phyloP scores from a whole-genome alignment of 2,113 vertebrate genomes.

The Oxyura jamaicensis region DNA sequence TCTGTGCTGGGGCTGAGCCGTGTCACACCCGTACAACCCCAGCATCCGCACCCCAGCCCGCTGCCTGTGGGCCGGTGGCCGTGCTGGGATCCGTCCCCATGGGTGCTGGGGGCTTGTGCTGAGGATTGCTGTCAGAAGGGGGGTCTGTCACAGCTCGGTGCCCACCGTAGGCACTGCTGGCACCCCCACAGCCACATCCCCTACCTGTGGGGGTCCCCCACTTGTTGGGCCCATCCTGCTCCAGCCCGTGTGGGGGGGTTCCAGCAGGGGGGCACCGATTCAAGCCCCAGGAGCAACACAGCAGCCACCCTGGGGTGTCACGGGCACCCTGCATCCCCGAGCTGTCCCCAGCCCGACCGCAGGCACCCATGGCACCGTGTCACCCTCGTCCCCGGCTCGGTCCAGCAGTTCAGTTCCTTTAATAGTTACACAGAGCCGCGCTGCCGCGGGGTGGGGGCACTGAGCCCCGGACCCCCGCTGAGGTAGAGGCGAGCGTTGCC shows the following conservation, averaged over 20 bases:
- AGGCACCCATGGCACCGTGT: not conserved
- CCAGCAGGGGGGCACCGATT: not conserved
- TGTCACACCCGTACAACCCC: not conserved
- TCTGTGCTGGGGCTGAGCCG: not conserved
- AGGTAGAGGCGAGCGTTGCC: conserved; percentile 82
- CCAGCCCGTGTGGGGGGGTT: not conserved
- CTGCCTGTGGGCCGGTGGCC: too few relatives aligned
- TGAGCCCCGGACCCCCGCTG: not conserved
- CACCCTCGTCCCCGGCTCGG: accelerated
- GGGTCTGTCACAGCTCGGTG: accelerated
- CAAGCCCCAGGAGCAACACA: not conserved
- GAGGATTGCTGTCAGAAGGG: not conserved
- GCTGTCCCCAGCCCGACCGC: not conserved
- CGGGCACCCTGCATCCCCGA: not conserved
- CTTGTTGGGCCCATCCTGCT: not conserved
- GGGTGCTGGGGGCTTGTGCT: not conserved
- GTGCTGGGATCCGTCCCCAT: not conserved
- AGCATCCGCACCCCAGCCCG: not conserved
- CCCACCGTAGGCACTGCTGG: not conserved
- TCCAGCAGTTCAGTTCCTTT: not conserved
- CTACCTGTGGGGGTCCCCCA: not conserved
- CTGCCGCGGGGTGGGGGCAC: accelerated
- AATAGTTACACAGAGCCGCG: not conserved
- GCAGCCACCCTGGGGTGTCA: not conserved
- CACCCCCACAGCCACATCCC: not conserved